Base-by-base conservation (phyloP, 2,797 vertebrate genomes). In the Enteromius radiatus region DNA sequence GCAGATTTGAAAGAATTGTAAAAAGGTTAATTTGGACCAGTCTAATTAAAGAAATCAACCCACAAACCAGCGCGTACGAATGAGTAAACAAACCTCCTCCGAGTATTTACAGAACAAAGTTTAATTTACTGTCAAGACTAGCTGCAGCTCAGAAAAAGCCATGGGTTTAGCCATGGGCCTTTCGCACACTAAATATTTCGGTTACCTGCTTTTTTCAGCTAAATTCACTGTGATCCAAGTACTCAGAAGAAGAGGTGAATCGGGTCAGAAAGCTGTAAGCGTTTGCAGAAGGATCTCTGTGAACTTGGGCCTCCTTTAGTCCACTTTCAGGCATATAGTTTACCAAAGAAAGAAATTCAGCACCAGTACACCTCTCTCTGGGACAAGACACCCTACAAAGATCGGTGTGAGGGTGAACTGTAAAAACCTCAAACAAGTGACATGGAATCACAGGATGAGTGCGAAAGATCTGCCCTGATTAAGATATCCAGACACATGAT, bases 401-500 rank as follows among this genome's bases (percentile, higher is more conserved):
- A 75, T 68, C 10, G 0, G n/a, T 81, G 69, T 73, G 68, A 81
- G 47, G 45, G 5, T 41, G 38, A 75, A 36, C 33, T 76, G 61
- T 73, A 59, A 67, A 75, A 82, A 43, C 49, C 80, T 56, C 63
- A 67, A 81, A 81, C 80, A 54, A 38, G 56, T 64, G 80, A 74
- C 33, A 41, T 9, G 38, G 41, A 71, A 45, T 5, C 78, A n/a
- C 14, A 45, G 61, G 63, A 31, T 52, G 76, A 67, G 0, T 10
- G n/a, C 17, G 14, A 59, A 33, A 68, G 77, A 68, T 67, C 64
- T 38, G 45, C 28, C 41, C 65, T 31, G 49, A 52, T 71, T 28
- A 33, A 73, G 52, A 69, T 45, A 41, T 45, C 19, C 38, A 10
- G 73, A 67, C 63, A 82, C 73, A 43, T 56, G 80, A 82, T 75